A percentile compares a stretch with the other conserved stretches of the same genome.
These are phyloP conservation scores for Sinocyclocheilus anophthalmus DNA, from an alignment of 2,113 vertebrate genomes.

Conservation along the genomic window DNA sequence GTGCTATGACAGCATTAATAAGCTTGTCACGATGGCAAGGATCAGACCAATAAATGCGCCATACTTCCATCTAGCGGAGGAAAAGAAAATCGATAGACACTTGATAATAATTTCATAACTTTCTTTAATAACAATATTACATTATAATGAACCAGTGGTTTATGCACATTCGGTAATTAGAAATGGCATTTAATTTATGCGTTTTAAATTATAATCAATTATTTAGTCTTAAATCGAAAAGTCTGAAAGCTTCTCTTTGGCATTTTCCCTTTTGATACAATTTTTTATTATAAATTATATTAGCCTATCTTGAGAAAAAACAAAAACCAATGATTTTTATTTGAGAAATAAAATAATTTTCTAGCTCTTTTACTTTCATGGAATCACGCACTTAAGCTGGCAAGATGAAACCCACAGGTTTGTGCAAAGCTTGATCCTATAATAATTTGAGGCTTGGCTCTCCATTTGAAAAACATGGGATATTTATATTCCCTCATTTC, in stretches of 20 bases:
- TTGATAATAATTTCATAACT: not conserved
- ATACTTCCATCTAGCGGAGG: slow-evolving; percentile 74
- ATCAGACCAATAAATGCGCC: slow-evolving; percentile 52
- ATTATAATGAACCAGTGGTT: no score
- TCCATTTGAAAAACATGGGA: no score
- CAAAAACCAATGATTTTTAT: no score
- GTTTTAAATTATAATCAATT: no score
- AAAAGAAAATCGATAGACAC: not conserved
- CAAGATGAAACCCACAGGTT: not conserved
- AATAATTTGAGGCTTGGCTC: not conserved
- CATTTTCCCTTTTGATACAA: no score
- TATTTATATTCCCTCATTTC: not conserved
- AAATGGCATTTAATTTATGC: not conserved
- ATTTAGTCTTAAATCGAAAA: no score
- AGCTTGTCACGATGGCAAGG: slow-evolving; percentile 53
- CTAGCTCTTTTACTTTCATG: not conserved
- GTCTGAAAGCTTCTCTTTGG: no score
- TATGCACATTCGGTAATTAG: no score
- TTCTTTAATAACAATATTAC: not conserved
- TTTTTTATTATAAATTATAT: no score
- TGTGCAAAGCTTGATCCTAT: not conserved
- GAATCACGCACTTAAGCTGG: not conserved
- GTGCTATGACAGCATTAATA: slow-evolving; percentile 62
- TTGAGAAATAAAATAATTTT: not conserved
- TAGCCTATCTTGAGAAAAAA: no score